Evolutionary conservation across 2,797 vertebrate genomes (phyloP).

Genomic region (Cynodonichthys magdalenae): DNA sequence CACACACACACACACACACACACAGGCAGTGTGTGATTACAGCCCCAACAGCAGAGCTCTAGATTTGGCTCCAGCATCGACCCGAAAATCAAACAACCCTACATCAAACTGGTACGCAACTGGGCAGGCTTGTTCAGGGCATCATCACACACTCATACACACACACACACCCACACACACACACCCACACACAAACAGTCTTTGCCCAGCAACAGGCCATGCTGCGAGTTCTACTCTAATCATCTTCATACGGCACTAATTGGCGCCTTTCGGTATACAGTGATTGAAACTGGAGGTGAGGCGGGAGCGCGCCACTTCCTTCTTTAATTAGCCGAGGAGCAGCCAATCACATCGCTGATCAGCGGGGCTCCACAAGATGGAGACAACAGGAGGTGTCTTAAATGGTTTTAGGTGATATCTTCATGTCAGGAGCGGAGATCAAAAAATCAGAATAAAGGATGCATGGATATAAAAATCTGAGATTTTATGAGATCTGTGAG

Average conservation of each 20-base stretch:
- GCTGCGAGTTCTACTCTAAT: slow-evolving; percentile 59
- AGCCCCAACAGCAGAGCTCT: slow-evolving; percentile 67
- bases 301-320: slow-evolving; percentile 63
- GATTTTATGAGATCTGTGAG: no score
- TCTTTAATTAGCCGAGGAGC: slow-evolving; percentile 63
- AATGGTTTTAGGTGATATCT: not conserved
- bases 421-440: slow-evolving; percentile 1
- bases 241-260: slow-evolving; percentile 70
- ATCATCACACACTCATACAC: slow-evolving; percentile 7
- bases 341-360: slow-evolving; percentile 55
- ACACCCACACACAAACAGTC: slow-evolving; percentile 12
- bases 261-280: slow-evolving; percentile 69
- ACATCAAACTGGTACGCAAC: slow-evolving; percentile 65
- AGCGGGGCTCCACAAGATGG: slow-evolving; percentile 33
- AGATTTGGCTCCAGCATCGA: slow-evolving; percentile 78
- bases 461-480: no score
- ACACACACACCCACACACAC: slow-evolving; percentile 18
- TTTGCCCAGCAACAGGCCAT: slow-evolving; percentile 63
- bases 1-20: slow-evolving; percentile 34
- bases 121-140: slow-evolving; percentile 46
- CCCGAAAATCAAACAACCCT: slow-evolving; percentile 69
- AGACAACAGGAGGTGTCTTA: slow-evolving; percentile 29
- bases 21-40: slow-evolving; percentile 64
- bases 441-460: no score
- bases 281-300: slow-evolving; percentile 66